Evolutionary conservation across 2,113 vertebrate genomes (phyloP).

Genomic region (Cinclus cinclus): DNA sequence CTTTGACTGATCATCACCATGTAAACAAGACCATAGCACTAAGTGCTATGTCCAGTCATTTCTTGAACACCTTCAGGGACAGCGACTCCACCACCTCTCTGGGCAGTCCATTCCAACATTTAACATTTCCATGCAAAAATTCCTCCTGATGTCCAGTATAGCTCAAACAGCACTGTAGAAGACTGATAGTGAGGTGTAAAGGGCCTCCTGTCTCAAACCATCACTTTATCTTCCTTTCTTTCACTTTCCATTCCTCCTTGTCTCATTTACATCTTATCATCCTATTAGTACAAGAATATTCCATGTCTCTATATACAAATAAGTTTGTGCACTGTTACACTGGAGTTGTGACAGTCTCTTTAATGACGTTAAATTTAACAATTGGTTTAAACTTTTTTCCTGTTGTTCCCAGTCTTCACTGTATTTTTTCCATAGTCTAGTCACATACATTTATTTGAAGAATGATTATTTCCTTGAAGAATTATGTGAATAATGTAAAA

Average conservation of each 20-base stretch:
- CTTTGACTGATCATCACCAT: background rate
- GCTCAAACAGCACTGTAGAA: background rate
- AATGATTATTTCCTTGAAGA: background rate
- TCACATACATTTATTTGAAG: background rate
- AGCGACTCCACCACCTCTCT: background rate
- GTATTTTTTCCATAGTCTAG: background rate
- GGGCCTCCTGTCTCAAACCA: background rate
- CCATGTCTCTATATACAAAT: rapidly evolving
- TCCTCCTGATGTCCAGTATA: background rate
- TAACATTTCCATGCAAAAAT: background rate
- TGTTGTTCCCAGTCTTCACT: background rate
- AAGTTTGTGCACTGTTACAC: background rate
- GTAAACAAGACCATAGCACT: background rate
- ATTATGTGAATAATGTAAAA: background rate
- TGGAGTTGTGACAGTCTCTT: background rate
- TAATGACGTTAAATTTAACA: background rate
- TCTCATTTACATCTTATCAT: background rate
- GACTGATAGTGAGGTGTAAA: background rate
- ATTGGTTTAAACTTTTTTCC: background rate
- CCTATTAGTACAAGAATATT: background rate
- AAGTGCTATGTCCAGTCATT: background rate
- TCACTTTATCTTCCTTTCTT: no score
- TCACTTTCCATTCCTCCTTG: background rate
- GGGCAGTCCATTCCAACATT: rapidly evolving
- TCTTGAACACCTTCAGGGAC: background rate